Evolutionary conservation across 2,888 invertebrate species (phyloP), one percentile per base, ranked within the genome.

Genomic region (Drosophila paucipuncta): DNA sequence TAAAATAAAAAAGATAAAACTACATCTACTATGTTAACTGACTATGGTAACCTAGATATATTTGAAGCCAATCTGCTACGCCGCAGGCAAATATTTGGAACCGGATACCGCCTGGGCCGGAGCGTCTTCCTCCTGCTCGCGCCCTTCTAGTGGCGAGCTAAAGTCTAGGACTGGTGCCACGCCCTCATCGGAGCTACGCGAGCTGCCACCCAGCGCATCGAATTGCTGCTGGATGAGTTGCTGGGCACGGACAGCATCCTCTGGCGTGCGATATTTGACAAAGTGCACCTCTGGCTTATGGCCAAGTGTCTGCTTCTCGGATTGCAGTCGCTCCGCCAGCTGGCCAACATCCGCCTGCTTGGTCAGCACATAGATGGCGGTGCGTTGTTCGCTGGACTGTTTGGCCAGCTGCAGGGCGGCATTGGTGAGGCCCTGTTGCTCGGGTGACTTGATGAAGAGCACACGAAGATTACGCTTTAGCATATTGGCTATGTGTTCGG

Each of bases 401-500:
- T 87, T 90, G 61, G 90, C 91, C 65, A 91, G 65, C 69, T 91
- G 91, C 6, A 91, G 75, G 0, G 91, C 91, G 4, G 91, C 91
- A 68, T 91, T 83, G 10, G 85, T 80, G 3, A 90, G 73, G 4
- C 82, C 90, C 31, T 89, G 91, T 25, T 91, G 85, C 72, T 91
- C 91, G 18, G 92, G 92, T 10, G 92, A 89, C 68, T 92, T 92
- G 65, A 92, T 92, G 73, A 92, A 92, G 33, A 92, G 81, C 37
- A 92, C 92, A 25, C 92, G 91, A 30, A 92, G 85, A 61, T 89
- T 91, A 4, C 89, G 91, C 73, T 91, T 92, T 68, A 91, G 58
- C 68, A 90, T 83, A 28, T 68, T 78, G 43, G 90, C 70, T 2
- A 91, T 70, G 25, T 77, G 82, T 33, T 90, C 71, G 2, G 73